phyloP scores from a whole-genome alignment of 2,888 invertebrate species.

The Ametastegia equiseti region DNA sequence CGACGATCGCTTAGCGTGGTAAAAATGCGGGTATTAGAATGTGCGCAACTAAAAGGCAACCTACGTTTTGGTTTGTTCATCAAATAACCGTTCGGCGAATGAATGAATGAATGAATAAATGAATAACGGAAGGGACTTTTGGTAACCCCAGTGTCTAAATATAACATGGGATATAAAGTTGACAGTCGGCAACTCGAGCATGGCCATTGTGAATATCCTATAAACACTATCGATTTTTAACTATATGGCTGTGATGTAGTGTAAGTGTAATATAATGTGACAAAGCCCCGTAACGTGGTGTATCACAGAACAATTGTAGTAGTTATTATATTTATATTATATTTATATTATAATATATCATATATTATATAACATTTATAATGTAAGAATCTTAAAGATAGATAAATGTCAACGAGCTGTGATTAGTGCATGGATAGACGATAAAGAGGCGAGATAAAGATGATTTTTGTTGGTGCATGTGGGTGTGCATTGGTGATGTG shows the following conservation, averaged over 20 bases:
- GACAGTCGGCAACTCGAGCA: slow-evolving; percentile 10
- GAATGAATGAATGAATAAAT: no score
- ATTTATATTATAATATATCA: slow-evolving; percentile 55
- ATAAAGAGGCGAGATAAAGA: slow-evolving; percentile 57
- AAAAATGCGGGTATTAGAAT: neutral
- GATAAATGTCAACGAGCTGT: slow-evolving; percentile 73
- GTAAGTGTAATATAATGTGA: slow-evolving; percentile 67
- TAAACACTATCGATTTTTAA: slow-evolving; percentile 44
- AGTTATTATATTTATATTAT: slow-evolving; percentile 65
- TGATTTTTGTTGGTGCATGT: slow-evolving; percentile 68
- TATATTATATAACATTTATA: slow-evolving; percentile 65
- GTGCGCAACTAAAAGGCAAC: neutral
- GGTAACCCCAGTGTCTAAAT: slow-evolving; percentile 40
- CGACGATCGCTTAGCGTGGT: neutral
- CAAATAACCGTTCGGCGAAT: neutral
- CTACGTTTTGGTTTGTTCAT: slow-evolving; percentile 39
- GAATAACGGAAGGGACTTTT: slow-evolving; percentile 7
- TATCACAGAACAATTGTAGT: slow-evolving; percentile 76
- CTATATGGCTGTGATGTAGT: slow-evolving; percentile 51
- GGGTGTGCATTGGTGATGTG: slow-evolving; percentile 72
- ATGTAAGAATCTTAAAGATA: slow-evolving; percentile 72
- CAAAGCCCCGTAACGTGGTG: slow-evolving; percentile 75
- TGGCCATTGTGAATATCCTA: slow-evolving; percentile 32
- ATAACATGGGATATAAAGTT: slow-evolving; percentile 28
- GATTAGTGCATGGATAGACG: slow-evolving; percentile 69